Base-by-base conservation (phyloP, 2,888 invertebrate genomes). In the Teinopalpus imperialis region DNA sequence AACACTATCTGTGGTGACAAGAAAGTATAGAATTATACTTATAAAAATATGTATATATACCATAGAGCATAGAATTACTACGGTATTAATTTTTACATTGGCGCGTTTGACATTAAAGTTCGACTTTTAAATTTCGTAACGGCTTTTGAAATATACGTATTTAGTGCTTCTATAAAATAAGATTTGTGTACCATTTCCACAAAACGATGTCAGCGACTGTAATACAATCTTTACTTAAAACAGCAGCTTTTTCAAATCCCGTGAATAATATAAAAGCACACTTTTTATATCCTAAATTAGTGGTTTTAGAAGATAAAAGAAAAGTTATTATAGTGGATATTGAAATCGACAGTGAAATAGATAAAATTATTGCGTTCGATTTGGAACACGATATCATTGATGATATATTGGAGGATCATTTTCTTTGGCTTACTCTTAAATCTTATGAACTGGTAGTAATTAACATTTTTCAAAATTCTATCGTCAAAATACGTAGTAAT, bases 351-450 rank as follows among this genome's bases (percentile, higher is more conserved):
- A 37, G 41, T 27, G 58, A 60, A 10, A 21, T 39, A 14, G 14
- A n/a, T 20, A 16, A 31, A 9, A 14, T 21, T 7, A 23, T 1
- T 39, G 47, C 48, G 26, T 66, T 57, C 45, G 49, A 53, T 24
- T 66, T 77, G 39, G 61, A 72, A 21, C 54, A 65, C 21, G 70
- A 73, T 51, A 69, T 86, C 23, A 44, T 56, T 12, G 72, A 75
- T 51, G 66, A 63, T 48, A 51, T 59, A 30, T 48, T 78, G 7
- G 63, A 72, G 37, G 67, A 75, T 10, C 55, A 72, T 29, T 60
- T 73, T 43, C 49, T 88, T 5, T 87, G 82, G 83, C 42, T 83
- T 16, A 56, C 74, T 31, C 57, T 81, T 9, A 66, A 68, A 48
- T 74, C 78, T 5, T 75, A 73, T 24, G 66, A 75, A 52, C 57